These are phyloP conservation scores for Amyelois transitella DNA, from an alignment of 1,140 invertebrate species.

Conservation along the genomic window DNA sequence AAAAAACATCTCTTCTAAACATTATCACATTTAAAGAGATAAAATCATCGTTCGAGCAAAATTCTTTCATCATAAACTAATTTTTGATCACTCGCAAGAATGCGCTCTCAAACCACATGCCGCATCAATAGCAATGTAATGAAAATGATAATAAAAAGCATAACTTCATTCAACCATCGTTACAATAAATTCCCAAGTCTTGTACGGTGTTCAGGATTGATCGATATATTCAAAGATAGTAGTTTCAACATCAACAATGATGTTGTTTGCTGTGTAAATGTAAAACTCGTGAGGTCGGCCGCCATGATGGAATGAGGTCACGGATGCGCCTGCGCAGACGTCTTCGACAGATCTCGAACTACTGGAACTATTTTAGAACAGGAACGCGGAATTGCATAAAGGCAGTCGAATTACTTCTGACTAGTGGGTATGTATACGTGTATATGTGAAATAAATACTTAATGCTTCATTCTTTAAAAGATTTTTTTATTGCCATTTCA, in stretches of 20 bases:
- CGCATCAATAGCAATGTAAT: neutral
- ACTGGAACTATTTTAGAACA: neutral
- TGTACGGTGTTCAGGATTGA: neutral
- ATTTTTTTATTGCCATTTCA: no score
- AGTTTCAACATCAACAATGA: conserved; percentile 11
- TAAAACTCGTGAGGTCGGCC: conserved; percentile 39
- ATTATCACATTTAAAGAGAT: no score
- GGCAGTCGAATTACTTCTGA: neutral
- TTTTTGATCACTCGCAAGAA: neutral
- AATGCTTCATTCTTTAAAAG: no score
- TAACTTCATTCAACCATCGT: neutral
- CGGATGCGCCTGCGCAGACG: conserved; percentile 42
- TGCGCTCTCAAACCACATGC: neutral
- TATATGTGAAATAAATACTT: no score
- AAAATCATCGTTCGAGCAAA: neutral
- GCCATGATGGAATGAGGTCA: conserved; percentile 59
- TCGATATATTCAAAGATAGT: neutral
- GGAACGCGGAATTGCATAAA: neutral
- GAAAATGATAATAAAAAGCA: neutral
- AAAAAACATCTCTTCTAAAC: no score
- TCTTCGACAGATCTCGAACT: neutral
- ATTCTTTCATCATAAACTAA: neutral
- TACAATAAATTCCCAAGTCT: neutral
- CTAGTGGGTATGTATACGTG: no score
- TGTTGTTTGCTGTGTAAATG: conserved; percentile 14